Evolutionary conservation across 2,797 vertebrate genomes (phyloP).

Genomic region (Halcyon chelicuti): DNA sequence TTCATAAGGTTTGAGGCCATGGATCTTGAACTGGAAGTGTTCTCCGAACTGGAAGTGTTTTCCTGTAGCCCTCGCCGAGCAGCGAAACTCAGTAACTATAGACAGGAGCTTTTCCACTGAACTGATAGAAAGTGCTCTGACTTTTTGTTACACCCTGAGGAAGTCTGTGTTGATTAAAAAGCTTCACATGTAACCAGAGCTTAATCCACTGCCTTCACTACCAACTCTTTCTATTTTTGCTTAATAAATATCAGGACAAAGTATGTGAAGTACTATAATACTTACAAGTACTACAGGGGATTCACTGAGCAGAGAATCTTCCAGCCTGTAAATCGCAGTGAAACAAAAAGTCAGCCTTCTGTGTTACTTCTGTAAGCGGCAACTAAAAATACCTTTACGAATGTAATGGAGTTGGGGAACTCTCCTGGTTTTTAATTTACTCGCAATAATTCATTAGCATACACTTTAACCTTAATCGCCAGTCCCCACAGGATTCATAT

Average conservation of each 20-base stretch:
- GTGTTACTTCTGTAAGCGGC: background rate
- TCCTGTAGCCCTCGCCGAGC: background rate
- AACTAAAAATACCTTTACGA: background rate
- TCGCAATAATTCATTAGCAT: conserved; percentile 44
- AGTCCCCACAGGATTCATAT: background rate
- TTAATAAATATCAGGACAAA: background rate
- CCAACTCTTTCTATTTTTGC: background rate
- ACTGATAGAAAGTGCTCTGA: background rate
- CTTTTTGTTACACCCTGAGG: background rate
- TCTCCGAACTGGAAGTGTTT: background rate
- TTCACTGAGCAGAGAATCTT: background rate
- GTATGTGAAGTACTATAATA: background rate
- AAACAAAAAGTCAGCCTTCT: background rate
- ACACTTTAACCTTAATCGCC: conserved; percentile 43
- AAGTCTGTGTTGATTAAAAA: background rate
- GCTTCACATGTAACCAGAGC: background rate
- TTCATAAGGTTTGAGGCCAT: background rate
- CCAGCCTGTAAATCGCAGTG: background rate
- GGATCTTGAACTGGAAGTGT: background rate
- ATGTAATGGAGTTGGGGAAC: background rate
- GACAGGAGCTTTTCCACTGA: background rate
- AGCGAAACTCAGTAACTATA: background rate
- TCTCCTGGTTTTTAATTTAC: conserved; percentile 39
- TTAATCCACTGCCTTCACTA: background rate
- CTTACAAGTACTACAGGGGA: background rate